Evolutionary conservation across 1,140 invertebrate genomes (phyloP).

Genomic region (Vanessa tameamea): DNA sequence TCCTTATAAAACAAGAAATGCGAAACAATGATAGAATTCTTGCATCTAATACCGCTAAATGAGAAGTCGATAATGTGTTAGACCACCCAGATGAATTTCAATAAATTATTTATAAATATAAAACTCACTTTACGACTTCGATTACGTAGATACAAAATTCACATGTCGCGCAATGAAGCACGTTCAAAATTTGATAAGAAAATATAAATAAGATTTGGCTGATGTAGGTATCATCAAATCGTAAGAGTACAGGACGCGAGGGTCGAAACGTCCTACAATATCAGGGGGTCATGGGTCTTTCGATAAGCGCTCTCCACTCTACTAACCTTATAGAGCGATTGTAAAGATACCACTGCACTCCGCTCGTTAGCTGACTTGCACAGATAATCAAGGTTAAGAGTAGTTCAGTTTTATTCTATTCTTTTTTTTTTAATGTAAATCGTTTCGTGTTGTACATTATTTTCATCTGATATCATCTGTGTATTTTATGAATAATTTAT

Average conservation of each 20-base stretch:
- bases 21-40: no score
- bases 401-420: conserved; percentile 16
- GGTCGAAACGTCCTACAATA: conserved; percentile 37
- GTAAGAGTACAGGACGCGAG: conserved; percentile 41
- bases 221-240: conserved; percentile 27
- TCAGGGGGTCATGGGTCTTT: conserved; percentile 42
- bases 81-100: no score
- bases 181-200: background rate
- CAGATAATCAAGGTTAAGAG: conserved; percentile 20
- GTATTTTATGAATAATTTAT: no score
- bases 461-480: no score
- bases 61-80: no score
- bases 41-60: no score
- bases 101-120: background rate
- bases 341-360: conserved; percentile 33
- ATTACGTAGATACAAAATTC: background rate
- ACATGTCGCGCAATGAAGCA: background rate
- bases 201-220: conserved; percentile 8
- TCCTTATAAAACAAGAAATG: no score
- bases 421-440: background rate
- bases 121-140: background rate
- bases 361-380: conserved; percentile 22
- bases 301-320: conserved; percentile 42
- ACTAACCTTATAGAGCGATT: conserved; percentile 44
- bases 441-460: background rate